Evolutionary conservation across 1,140 invertebrate species (phyloP).

Genomic region (Hylaeus volcanicus): DNA sequence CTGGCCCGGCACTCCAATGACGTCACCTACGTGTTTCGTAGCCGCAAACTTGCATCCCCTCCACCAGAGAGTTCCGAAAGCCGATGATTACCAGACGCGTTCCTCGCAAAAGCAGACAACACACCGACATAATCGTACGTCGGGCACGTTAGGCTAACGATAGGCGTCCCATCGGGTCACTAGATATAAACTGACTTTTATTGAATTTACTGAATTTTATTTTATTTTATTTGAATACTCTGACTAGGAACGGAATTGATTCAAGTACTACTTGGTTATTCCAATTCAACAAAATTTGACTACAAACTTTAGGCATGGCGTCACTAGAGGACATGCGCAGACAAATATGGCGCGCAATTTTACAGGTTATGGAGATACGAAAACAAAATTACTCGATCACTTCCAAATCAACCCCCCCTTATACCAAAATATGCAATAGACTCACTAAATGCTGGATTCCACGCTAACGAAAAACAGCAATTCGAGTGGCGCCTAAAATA

Average conservation of each 20-base stretch:
- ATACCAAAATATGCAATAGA: too few relatives aligned
- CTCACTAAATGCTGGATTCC: too few relatives aligned
- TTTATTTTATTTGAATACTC: too few relatives aligned
- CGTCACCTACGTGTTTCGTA: slow-evolving; percentile 75
- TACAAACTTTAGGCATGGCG: too few relatives aligned
- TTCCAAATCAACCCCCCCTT: too few relatives aligned
- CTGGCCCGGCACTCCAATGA: slow-evolving; percentile 64
- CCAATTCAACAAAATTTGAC: too few relatives aligned
- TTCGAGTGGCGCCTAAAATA: slow-evolving; percentile 4
- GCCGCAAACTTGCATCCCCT: slow-evolving; percentile 73
- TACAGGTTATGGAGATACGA: neutral
- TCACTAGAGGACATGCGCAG: neutral
- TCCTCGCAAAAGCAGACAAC: slow-evolving; percentile 11
- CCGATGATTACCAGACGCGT: slow-evolving; percentile 3
- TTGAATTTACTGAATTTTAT: too few relatives aligned
- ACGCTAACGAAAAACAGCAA: neutral
- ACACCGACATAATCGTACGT: neutral
- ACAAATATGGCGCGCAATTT: slow-evolving; percentile 16
- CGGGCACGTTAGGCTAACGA: neutral
- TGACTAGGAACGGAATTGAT: too few relatives aligned
- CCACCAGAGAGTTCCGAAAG: slow-evolving; percentile 15
- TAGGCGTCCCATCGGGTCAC: neutral
- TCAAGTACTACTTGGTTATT: too few relatives aligned
- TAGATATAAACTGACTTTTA: too few relatives aligned
- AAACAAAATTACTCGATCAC: neutral